Base-by-base conservation (phyloP, 2,797 vertebrate species). In the Cossypha dichroa region DNA sequence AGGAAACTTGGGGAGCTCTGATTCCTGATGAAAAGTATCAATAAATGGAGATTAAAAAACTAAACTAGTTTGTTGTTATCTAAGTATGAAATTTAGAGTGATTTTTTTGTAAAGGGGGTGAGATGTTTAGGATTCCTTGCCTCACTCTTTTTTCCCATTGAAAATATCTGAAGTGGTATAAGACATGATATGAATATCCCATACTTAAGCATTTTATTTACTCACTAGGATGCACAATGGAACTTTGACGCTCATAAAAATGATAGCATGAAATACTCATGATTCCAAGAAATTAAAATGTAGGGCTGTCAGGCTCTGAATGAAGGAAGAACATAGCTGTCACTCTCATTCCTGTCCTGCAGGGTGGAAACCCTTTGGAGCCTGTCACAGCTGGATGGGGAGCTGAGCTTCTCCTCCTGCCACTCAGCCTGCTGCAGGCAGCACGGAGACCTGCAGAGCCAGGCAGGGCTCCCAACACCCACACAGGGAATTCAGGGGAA, bases 381-480 rank as follows among this genome's bases (percentile, higher is more conserved):
- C 26, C 21, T 1, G 0, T 40, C 2, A 1, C 20, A 58, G 51
- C 10, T 8, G 23, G 18, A 8, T 17, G n/a, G 7, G 45, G 74
- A 91, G 59, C 51, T 15, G 31, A 3, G 9, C 16, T 62, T 41
- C 26, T 36, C 43, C 45, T 22, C 15, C 70, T 66, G 54, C 54
- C 38, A 6, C 6, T 40, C 48, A 62, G 25, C 10, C 34, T 26
- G 23, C 77, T 41, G 38, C 62, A 55, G 9, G 1, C 59, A 64
- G 52, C 66, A 66, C 2, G 1, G 64, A 41, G 36, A 51, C 9
- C 11, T 60, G 54, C 9, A 8, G 31, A 60, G 22, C 34, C 59
- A 0, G 6, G 22, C 36, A 46, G 56, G 60, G 40, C 34, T 75
- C 33, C 28, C 34, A 58, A 31, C 31, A 20, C 15, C 40, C 52